phyloP scores from a whole-genome alignment of 2,888 invertebrate genomes.

The Eurytoma adleriae region DNA sequence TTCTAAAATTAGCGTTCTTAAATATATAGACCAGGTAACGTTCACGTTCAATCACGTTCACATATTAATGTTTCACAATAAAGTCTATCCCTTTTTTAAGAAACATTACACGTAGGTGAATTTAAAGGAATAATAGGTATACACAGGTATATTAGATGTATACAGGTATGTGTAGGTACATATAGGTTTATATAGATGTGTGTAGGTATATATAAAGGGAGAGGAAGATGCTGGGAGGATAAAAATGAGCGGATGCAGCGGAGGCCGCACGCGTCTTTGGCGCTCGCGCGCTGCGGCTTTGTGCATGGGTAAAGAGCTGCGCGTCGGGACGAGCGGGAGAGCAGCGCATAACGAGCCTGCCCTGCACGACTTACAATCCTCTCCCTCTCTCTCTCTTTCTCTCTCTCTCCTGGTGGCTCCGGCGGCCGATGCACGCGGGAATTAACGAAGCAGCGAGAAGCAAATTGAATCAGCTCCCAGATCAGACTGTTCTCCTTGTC shows the following conservation, averaged over 20 bases:
- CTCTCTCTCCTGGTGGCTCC: constrained; percentile 25
- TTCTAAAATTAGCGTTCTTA: too few species aligned
- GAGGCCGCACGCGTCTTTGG: not conserved
- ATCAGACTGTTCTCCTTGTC: constrained; percentile 27
- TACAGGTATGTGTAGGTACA: too few species aligned
- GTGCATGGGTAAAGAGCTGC: constrained; percentile 34
- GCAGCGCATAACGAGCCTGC: constrained; percentile 24
- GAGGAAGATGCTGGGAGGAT: constrained; percentile 4
- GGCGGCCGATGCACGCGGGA: constrained; percentile 37
- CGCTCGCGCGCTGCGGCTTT: constrained; percentile 15
- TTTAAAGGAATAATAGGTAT: too few species aligned
- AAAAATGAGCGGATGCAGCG: constrained; percentile 28
- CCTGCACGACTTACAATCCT: constrained; percentile 49
- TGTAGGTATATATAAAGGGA: constrained; percentile 8
- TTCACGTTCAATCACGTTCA: too few species aligned
- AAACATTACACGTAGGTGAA: too few species aligned
- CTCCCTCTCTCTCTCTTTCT: constrained; percentile 10
- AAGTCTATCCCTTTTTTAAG: too few species aligned
- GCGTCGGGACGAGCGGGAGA: not conserved
- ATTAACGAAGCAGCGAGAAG: constrained; percentile 52
- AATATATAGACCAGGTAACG: too few species aligned
- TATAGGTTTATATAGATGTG: too few species aligned
- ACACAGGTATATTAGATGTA: too few species aligned
- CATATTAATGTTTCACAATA: too few species aligned
- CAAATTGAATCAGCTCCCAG: constrained; percentile 54